A percentile compares a stretch with the other conserved stretches of the same genome.
These are phyloP conservation scores for Clinocottus analis DNA, from an alignment of 2,113 vertebrate genomes.

Conservation along the genomic window DNA sequence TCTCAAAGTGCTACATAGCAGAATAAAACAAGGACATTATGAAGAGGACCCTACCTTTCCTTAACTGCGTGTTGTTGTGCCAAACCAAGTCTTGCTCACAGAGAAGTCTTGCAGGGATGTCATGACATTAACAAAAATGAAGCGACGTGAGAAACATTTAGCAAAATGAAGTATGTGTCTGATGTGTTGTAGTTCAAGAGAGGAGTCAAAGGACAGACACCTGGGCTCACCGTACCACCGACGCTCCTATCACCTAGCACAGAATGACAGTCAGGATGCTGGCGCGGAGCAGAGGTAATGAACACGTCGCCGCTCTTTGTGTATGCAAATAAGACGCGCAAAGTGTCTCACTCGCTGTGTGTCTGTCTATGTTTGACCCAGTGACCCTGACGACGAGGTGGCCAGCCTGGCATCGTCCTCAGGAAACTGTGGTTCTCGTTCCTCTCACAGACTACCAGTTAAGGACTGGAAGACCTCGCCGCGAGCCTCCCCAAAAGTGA, in stretches of 20 bases:
- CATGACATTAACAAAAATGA: neutral
- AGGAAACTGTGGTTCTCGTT: slow-evolving; percentile 88
- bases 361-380: slow-evolving; percentile 64
- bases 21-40: no score
- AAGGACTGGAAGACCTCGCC: slow-evolving; percentile 98
- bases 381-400: slow-evolving; percentile 96
- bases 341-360: neutral
- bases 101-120: neutral
- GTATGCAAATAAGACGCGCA: neutral
- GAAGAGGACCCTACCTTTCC: no score
- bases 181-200: slow-evolving; percentile 85
- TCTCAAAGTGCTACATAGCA: no score
- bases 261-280: slow-evolving; percentile 93
- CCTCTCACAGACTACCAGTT: slow-evolving; percentile 89
- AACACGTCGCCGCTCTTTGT: neutral
- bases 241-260: slow-evolving; percentile 89
- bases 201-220: slow-evolving; percentile 92
- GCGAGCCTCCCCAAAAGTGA: slow-evolving; percentile 91
- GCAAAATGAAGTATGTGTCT: neutral
- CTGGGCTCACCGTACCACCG: slow-evolving; percentile 90
- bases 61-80: no score
- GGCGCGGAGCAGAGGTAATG: slow-evolving; percentile 93
- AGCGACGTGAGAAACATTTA: neutral
- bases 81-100: no score
- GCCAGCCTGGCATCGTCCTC: slow-evolving; percentile 90